Base-by-base conservation (phyloP, 2,888 invertebrate genomes). In the Drosophila paramelanica region DNA sequence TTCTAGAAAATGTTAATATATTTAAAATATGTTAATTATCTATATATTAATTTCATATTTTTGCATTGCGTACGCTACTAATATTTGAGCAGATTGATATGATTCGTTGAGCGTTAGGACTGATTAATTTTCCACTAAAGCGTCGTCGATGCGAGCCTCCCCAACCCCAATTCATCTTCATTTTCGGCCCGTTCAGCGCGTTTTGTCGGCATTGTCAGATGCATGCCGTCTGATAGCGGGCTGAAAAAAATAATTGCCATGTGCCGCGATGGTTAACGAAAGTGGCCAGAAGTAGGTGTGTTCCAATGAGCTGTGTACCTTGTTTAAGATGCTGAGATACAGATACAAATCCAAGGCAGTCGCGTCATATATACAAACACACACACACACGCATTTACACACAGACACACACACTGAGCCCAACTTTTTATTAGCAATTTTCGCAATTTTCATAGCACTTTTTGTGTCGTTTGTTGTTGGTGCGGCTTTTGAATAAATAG, bases 351-450 rank as follows among this genome's bases (percentile, higher is more conserved):
- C 53, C 61, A 57, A 69, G 59, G 43, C 71, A 73, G 65, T 60
- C 69, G 59, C 80, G 53, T 76, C 56, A 75, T 65, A 49, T 38
- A 39, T 39, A 61, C 46, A 69, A 45, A 67, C 46, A 56, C 52
- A 47, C 20, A 49, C 69, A 31, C 49, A 53, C 38, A 51, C 43
- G 25, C 43, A 66, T 42, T 23, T n/a, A 50, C 43, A 55, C 65
- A 23, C 33, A 60, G 46, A 52, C 61, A 46, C 53, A 46, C 53
- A 62, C 58, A 59, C 62, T 62, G 67, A 45, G 53, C 50, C 25
- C 23, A 43, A 50, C 47, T 58, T 81, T 87, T 85, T 88, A 78
- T 76, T 88, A 76, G 69, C 72, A 78, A 82, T 82, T 88, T 85
- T 86, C 70, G 75, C 77, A 59, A 75, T 82, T 78, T 85, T 73